Base-by-base conservation (phyloP, 2,113 vertebrate species). In the Caloenas nicobarica region DNA sequence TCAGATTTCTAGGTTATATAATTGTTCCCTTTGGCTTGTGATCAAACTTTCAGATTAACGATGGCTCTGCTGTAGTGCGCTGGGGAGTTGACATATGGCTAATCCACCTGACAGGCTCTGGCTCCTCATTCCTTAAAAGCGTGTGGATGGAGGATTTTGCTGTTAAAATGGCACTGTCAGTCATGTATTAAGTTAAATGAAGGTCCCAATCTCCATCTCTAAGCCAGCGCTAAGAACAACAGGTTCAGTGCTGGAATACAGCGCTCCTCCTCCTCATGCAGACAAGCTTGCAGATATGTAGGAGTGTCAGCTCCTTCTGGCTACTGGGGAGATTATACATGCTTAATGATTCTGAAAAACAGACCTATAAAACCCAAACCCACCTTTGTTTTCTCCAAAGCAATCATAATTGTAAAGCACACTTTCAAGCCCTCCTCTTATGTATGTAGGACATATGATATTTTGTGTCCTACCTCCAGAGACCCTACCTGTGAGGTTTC, bases 1-100 rank as follows among this genome's bases (percentile, higher is more conserved):
- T 97, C 91, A 95, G 94, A 95, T 97, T 95, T 97, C 96, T 92
- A 83, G 54, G 83, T 98, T 98, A 98, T 79, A 62, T 97, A 98
- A 98, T 93, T 72, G 66, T 89, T 97, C 96, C 77, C 87, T 89
- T 97, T 98, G 98, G 97, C 97, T 72, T 53, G 16, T 1, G 10
- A 89, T 89, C 97, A 98, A 83, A 80, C 79, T 97, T 93, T 81
- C 95, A 97, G 95, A 97, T 98, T 97, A 98, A 93, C 2, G 21
- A 76, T 93, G 95, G 85, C 95, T 91, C 85, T 86, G 61, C 83
- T 86, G 74, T 46, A 69, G 89, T 23, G 23, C 44, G 81, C 70
- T 40, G 31, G 16, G 87, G 89, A 96, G 88, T 3, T 91, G 91
- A 95, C 91, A 69, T 76, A 88, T 84, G 71, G 87, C 76, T 56